Evolutionary conservation across 2,797 vertebrate species (phyloP).

Genomic region (Brachymystax lenok): DNA sequence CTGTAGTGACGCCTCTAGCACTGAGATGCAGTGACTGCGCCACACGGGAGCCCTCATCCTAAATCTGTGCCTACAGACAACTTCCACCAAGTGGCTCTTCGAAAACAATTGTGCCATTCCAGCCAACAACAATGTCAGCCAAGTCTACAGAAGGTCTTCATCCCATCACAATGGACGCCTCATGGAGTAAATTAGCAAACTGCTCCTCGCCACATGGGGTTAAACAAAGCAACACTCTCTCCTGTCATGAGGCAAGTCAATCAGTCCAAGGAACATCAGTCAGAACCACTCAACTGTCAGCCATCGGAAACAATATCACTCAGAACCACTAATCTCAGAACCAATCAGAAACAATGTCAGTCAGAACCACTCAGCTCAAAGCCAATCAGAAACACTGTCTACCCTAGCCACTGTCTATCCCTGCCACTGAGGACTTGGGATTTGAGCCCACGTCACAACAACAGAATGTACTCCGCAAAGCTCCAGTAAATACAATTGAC

Average conservation of each 20-base stretch:
- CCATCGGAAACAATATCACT: slow-evolving; percentile 61
- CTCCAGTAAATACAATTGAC: neutral
- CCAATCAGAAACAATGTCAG: slow-evolving; percentile 65
- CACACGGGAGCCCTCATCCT: too few relatives aligned
- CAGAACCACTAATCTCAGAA: slow-evolving; percentile 66
- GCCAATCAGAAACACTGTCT: slow-evolving; percentile 68
- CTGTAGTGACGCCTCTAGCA: too few relatives aligned
- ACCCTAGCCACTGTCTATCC: slow-evolving; percentile 16
- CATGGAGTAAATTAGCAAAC: slow-evolving; percentile 73
- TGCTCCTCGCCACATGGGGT: slow-evolving; percentile 47
- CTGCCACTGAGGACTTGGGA: neutral
- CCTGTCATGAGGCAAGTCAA: slow-evolving; percentile 66
- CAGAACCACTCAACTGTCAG: slow-evolving; percentile 66
- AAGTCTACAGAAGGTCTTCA: slow-evolving; percentile 73
- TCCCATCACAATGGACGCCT: slow-evolving; percentile 69
- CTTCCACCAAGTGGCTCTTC: too few relatives aligned
- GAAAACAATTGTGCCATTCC: neutral
- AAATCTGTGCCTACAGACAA: too few relatives aligned
- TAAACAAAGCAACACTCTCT: slow-evolving; percentile 67
- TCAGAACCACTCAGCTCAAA: slow-evolving; percentile 65
- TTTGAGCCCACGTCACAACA: neutral
- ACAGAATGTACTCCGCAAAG: neutral
- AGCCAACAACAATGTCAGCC: slow-evolving; percentile 74
- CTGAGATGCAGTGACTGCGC: too few relatives aligned
- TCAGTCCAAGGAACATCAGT: slow-evolving; percentile 44